These are phyloP conservation scores for Pogoniulus pusillus DNA, from an alignment of 2,797 vertebrate genomes.

Conservation along the genomic window DNA sequence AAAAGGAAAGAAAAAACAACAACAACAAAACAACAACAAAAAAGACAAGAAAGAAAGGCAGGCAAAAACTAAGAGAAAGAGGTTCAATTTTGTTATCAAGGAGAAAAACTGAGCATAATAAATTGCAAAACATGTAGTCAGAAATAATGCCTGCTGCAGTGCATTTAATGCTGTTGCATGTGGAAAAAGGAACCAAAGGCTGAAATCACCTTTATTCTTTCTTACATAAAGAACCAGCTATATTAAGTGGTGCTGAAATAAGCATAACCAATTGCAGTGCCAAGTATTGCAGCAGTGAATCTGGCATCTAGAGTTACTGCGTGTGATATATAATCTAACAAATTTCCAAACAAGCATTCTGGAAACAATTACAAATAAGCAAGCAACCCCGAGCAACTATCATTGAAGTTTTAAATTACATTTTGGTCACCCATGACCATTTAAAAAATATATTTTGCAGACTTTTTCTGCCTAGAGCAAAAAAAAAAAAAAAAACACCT, in stretches of 20 bases:
- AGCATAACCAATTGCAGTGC: constrained; percentile 37
- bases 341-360: constrained; percentile 79
- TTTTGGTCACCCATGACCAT: constrained; percentile 67
- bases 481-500: neutral
- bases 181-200: neutral
- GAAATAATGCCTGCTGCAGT: neutral
- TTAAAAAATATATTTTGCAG: constrained; percentile 11
- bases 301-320: constrained; percentile 60
- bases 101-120: neutral
- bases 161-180: constrained; percentile 24
- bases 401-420: constrained; percentile 71
- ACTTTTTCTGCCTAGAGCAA: constrained; percentile 49
- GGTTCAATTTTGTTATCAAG: neutral
- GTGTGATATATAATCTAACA: constrained; percentile 69
- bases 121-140: neutral
- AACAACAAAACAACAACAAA: too few species aligned
- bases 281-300: constrained; percentile 66
- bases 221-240: constrained; percentile 48
- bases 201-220: constrained; percentile 61
- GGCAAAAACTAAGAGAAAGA: neutral
- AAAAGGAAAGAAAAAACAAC: fast-evolving
- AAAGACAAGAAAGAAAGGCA: neutral
- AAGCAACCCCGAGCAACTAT: constrained; percentile 69
- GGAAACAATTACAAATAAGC: constrained; percentile 80
- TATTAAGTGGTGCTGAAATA: constrained; percentile 65